phyloP scores from a whole-genome alignment of 1,140 invertebrate genomes.

The Linepithema humile region DNA sequence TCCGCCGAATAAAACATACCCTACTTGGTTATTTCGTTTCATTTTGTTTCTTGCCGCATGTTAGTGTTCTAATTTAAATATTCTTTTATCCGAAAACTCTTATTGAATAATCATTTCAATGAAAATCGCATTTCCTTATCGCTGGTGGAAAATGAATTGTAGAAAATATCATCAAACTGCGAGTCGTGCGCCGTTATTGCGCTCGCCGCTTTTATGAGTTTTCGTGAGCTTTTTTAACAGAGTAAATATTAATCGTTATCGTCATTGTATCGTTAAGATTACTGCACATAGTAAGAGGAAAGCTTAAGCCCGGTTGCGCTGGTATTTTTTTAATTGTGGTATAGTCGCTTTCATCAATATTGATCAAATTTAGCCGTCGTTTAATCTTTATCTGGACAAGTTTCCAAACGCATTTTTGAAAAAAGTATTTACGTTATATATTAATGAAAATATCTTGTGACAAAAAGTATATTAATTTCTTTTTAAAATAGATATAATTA shows the following conservation, averaged over 20 bases:
- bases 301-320: slow-evolving; percentile 49
- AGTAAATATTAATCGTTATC: slow-evolving; percentile 67
- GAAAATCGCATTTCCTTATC: slow-evolving; percentile 3
- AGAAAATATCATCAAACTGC: background rate
- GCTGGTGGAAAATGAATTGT: background rate
- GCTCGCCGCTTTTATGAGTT: slow-evolving; percentile 40
- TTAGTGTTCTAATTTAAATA: background rate
- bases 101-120: background rate
- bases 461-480: no score
- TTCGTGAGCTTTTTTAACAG: slow-evolving; percentile 57
- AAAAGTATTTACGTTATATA: no score
- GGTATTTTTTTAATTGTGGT: slow-evolving; percentile 51
- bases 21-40: background rate
- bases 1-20: slow-evolving; percentile 10
- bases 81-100: slow-evolving; percentile 2
- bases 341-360: slow-evolving; percentile 15
- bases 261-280: slow-evolving; percentile 65
- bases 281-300: slow-evolving; percentile 56
- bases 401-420: no score
- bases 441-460: no score
- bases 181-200: slow-evolving; percentile 17
- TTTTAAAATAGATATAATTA: no score
- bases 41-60: background rate
- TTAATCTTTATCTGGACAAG: slow-evolving; percentile 13
- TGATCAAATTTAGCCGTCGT: slow-evolving; percentile 26